Evolutionary conservation across 2,797 vertebrate species (phyloP), one percentile per base, ranked within the genome.

Genomic region (Pteronotus mesoamericanus): DNA sequence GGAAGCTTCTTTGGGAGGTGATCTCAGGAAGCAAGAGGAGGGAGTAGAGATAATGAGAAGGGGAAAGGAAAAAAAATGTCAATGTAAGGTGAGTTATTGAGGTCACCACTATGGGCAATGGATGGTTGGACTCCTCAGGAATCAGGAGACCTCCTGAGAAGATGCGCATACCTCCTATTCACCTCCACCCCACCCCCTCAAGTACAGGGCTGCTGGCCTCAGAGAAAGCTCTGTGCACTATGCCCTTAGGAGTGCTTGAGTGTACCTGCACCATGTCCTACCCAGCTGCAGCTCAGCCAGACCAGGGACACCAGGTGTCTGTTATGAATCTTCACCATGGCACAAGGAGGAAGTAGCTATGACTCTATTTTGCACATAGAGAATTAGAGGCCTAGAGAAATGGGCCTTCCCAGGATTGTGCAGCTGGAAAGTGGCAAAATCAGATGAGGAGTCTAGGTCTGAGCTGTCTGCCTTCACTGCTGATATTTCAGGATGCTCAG

Each of bases 191-290:
- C 24, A 26, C 37, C 8, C 10, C 7, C 24, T 18, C 24, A 26
- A 29, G 26, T 26, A 78, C 6, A 53, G 2, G 61, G 61, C 42
- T n/a, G 59, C 59, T 34, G 5, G 59, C 39, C 75, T 46, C 82
- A 9, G 37, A 22, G 59, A 18, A 57, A 72, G 61, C 9, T 37
- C 11, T 21, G 48, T n/a, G 32, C 51, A 4, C 15, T 8, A 2
- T 32, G 34, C 68, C 46, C 42, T 7, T 44, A 42, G 42, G 22
- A 19, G 24, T 3, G 7, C 48, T 69, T 19, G 21, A 39, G 19
- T 16, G 68, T 53, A 44, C 26, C 16, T 22, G 6, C 4, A 19
- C 0, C 1, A 0, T n/a, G 3, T 2, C 29, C 8, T 15, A 21
- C 5, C 46, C 22, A 11, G 68, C 39, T 16, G 7, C 15, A 44